Conservation (phyloP, 2,113 vertebrate species). For the Nothoprocta pentlandii region DNA sequence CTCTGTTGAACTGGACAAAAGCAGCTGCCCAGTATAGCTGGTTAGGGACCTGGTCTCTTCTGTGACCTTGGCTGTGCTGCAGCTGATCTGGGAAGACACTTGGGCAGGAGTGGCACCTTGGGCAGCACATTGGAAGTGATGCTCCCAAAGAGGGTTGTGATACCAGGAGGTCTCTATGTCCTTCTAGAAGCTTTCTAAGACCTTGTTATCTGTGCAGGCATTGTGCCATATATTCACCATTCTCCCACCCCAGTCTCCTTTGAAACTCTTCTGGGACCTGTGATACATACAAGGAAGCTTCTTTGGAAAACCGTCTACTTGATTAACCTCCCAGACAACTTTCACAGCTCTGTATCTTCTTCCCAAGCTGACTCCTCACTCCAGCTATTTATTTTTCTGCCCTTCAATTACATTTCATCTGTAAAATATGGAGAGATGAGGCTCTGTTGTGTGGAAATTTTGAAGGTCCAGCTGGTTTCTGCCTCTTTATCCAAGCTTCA, state of each 20-base stretch:
- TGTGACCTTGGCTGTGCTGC: not conserved
- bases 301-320: not conserved
- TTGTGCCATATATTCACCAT: too few species aligned
- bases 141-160: not conserved
- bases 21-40: too few species aligned
- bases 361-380: constrained; percentile 20
- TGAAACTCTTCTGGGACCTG: too few species aligned
- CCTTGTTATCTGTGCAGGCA: too few species aligned
- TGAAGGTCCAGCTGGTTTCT: constrained; percentile 12
- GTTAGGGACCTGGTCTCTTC: not conserved
- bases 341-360: constrained; percentile 21
- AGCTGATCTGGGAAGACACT: not conserved
- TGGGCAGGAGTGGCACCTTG: too few species aligned
- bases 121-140: not conserved
- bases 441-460: not conserved
- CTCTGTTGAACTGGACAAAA: not conserved
- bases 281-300: not conserved
- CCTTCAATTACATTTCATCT: constrained; percentile 35
- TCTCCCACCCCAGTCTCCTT: too few species aligned
- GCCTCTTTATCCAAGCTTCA: not conserved
- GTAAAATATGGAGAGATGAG: not conserved
- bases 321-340: constrained; percentile 40
- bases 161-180: not conserved
- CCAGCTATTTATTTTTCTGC: constrained; percentile 33
- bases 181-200: not conserved